Base-by-base conservation (phyloP, 2,888 invertebrate species). In the Bombylius major region DNA sequence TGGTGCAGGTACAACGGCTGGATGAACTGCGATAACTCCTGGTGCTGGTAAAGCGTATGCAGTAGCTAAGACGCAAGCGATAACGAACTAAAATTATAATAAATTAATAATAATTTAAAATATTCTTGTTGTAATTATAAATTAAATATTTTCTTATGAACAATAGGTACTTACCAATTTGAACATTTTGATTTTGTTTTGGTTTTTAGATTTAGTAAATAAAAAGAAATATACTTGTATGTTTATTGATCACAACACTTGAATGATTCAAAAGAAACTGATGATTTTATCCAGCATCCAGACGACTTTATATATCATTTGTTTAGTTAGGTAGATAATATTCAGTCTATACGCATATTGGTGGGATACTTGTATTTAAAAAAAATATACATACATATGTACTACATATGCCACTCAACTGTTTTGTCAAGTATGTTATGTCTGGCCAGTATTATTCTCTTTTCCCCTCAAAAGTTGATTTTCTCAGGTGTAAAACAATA, bases 41-140 rank as follows among this genome's bases (percentile, higher is more conserved):
- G 76, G 70, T 42, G 71, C 69, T 47, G 73, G 72, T 51, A 66
- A 61, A 56, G 70, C 71, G 59, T 63, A 65, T 36, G 64, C 68
- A 49, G 63, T 36, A 54, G 63, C 70, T 56, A 68, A 57, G 62
- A 71, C 64, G 61, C 65, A 65, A 58, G 71, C 59, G 50, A 72
- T 65, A 60, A 70, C 68, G 58, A 73, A 68, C 72, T 72, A 58
- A 34, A 53, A 56, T 49, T 58, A 51, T 45, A 50, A 36, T 45
- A 7, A 11, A 13, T 12, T 39, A 46, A 36, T 36, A 45, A 46
- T n/a, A 23, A 33, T 32, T 3, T 47, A 11, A 54, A 55, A 32
- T 47, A 32, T 32, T 42, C 46, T 34, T 36, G 47, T 6, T 7
- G 5, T 14, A 47, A 31, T 12, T 31, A 11, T 1, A 47, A n/a